Conservation (phyloP, 2,797 vertebrate species). For the Sebastes trivittatus region DNA sequence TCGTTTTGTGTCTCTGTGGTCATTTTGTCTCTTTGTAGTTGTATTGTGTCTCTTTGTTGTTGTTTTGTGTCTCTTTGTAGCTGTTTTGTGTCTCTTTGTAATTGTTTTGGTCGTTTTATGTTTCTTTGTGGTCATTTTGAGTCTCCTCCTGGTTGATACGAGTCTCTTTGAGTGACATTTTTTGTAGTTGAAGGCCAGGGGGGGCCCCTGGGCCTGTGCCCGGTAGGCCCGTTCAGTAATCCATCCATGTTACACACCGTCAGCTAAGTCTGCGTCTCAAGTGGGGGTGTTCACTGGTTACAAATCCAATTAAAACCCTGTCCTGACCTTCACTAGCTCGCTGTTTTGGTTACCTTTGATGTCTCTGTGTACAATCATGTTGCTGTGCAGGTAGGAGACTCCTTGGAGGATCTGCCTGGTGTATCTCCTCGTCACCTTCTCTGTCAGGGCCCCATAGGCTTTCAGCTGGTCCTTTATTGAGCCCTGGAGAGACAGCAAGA, state of each 20-base stretch:
- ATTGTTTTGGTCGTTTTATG: too few species aligned
- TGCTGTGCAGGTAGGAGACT: slow-evolving; percentile 93
- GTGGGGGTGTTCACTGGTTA: neutral
- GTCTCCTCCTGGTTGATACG: too few species aligned
- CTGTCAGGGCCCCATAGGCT: slow-evolving; percentile 91
- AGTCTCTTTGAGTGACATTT: too few species aligned
- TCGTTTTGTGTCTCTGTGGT: too few species aligned
- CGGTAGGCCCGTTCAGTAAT: too few species aligned
- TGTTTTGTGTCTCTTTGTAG: too few species aligned
- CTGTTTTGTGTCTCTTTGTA: too few species aligned
- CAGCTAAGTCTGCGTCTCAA: neutral
- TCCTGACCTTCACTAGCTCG: slow-evolving; percentile 18
- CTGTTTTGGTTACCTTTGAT: slow-evolving; percentile 87
- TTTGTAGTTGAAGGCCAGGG: too few species aligned
- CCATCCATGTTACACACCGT: neutral
- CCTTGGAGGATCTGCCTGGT: slow-evolving; percentile 93
- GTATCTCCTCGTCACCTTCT: slow-evolving; percentile 93
- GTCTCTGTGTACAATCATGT: slow-evolving; percentile 96
- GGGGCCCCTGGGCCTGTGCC: too few species aligned
- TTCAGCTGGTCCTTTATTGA: slow-evolving; percentile 90
- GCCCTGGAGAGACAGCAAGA: slow-evolving; percentile 63
- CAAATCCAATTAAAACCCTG: slow-evolving; percentile 42
- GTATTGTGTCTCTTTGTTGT: too few species aligned
- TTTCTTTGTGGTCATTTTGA: too few species aligned
- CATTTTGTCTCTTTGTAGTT: too few species aligned